Percentiles rank a stretch among this genome's conserved stretches.
Evolutionary conservation across 2,797 vertebrate genomes (phyloP).

Genomic region (Novumbra hubbsi): DNA sequence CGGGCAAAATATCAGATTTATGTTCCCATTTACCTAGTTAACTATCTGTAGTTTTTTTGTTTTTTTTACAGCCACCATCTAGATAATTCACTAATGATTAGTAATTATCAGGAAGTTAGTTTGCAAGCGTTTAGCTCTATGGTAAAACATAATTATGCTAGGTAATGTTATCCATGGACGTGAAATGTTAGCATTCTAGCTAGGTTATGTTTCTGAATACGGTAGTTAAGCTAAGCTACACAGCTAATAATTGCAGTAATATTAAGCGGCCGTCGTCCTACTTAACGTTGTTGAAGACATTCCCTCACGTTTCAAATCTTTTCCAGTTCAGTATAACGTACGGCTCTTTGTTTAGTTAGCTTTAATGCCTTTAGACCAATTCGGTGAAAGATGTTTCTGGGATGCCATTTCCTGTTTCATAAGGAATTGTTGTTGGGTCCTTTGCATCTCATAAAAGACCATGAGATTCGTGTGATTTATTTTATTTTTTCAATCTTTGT

Average conservation of each 20-base stretch:
- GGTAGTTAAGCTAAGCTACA: constrained; percentile 35
- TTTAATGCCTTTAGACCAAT: not conserved
- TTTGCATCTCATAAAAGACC: too few species aligned
- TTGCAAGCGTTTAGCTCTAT: not conserved
- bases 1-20: too few species aligned
- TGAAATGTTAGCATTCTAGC: not conserved
- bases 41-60: too few species aligned
- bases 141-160: not conserved
- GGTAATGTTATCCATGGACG: constrained; percentile 7
- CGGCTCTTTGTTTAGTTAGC: not conserved
- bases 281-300: too few species aligned
- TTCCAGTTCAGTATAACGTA: not conserved
- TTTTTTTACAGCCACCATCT: too few species aligned
- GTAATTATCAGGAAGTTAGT: too few species aligned
- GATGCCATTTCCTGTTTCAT: not conserved
- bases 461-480: not conserved
- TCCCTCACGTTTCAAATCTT: not conserved
- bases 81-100: too few species aligned
- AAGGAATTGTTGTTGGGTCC: not conserved
- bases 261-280: not conserved
- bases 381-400: not conserved
- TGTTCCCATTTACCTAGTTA: not conserved
- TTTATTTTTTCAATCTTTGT: not conserved
- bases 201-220: not conserved
- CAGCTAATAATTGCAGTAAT: not conserved